Evolutionary conservation across 37 sponge, comb jelly and placozoan species (phyloP).

Genomic region (Crambe crambe): DNA sequence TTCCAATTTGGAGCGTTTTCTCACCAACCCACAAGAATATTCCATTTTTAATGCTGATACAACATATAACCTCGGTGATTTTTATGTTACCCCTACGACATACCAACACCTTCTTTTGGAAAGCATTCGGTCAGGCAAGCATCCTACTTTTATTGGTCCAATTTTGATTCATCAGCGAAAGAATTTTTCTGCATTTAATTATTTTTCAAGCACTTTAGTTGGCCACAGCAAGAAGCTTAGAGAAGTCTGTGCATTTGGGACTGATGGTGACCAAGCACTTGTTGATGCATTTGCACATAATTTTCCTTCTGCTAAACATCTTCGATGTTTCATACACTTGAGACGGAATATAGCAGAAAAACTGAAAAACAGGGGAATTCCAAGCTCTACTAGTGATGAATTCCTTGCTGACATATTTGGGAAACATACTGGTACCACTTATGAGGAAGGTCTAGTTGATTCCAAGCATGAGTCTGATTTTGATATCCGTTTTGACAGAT

Average conservation of each 20-base stretch:
- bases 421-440: neutral
- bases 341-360: slow-evolving; percentile 18
- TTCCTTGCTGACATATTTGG: slow-evolving; percentile 32
- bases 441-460: slow-evolving; percentile 23
- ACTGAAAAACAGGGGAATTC: slow-evolving; percentile 3
- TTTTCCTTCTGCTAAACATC: neutral
- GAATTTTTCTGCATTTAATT: slow-evolving; percentile 34
- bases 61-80: too few species aligned
- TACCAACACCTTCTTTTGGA: too few species aligned
- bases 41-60: too few species aligned
- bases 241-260: slow-evolving; percentile 13
- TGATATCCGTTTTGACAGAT: neutral
- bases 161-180: slow-evolving; percentile 33
- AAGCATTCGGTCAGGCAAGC: too few species aligned
- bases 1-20: too few species aligned
- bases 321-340: slow-evolving; percentile 31
- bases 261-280: slow-evolving; percentile 5
- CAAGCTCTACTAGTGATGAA: neutral
- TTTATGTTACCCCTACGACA: too few species aligned
- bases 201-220: slow-evolving; percentile 31
- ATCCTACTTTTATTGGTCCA: too few species aligned
- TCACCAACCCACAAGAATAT: too few species aligned
- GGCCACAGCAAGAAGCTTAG: slow-evolving; percentile 24
- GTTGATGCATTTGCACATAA: slow-evolving; percentile 8
- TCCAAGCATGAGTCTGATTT: neutral